Percentiles rank a stretch among this genome's conserved stretches.
phyloP scores from a whole-genome alignment of 2,797 vertebrate genomes.

The Neopelma chrysocephalum region DNA sequence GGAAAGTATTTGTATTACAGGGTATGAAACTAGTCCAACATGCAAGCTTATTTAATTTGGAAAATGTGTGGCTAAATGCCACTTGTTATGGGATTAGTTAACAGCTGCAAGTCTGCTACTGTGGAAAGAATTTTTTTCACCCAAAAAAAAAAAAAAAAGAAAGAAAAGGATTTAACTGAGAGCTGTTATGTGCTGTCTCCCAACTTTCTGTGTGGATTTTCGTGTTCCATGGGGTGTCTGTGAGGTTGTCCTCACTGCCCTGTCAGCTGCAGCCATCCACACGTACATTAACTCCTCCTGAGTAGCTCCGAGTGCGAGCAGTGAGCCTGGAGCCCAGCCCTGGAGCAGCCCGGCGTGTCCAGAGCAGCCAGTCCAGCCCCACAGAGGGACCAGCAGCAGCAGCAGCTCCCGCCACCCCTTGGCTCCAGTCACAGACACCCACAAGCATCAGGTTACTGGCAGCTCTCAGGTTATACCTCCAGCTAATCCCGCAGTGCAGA shows the following conservation, averaged over 20 bases:
- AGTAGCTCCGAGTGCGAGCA: neutral
- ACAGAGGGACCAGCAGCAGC: neutral
- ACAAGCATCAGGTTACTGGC: neutral
- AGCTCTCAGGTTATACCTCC: neutral
- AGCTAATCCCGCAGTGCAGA: neutral
- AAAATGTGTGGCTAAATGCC: constrained; percentile 75
- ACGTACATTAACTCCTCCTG: neutral
- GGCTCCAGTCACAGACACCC: neutral
- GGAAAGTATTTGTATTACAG: constrained; percentile 69
- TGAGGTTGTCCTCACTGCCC: neutral
- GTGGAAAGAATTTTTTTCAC: constrained; percentile 62
- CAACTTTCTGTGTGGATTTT: neutral
- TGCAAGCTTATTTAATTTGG: constrained; percentile 75
- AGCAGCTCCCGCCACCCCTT: neutral
- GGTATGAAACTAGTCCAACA: constrained; percentile 68
- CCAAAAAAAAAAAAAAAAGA: neutral
- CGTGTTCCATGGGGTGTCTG: neutral
- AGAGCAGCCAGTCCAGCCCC: neutral
- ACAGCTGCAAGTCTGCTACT: constrained; percentile 73
- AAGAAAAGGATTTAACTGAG: constrained; percentile 19
- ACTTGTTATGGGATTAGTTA: constrained; percentile 75
- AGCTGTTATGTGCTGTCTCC: constrained; percentile 19
- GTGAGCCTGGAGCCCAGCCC: neutral
- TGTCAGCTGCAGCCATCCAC: neutral
- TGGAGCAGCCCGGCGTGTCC: neutral